A percentile compares a stretch with the other conserved stretches of the same genome.
These are phyloP conservation scores for Ricordea florida DNA, from an alignment of 92 coral and sea anemone species.

Conservation along the genomic window DNA sequence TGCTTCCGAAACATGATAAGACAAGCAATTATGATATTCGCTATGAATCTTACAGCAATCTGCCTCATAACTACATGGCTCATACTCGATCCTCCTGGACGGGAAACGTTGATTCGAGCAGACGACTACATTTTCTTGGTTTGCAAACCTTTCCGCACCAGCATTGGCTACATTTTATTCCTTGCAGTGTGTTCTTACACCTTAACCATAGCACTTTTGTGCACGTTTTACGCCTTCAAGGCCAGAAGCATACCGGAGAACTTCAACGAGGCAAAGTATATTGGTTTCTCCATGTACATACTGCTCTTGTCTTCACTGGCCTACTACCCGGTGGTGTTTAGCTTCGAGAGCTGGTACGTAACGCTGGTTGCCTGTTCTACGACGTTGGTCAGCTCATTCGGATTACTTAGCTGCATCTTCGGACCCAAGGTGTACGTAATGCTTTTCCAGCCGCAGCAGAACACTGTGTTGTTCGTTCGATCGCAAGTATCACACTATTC, in stretches of 20 bases:
- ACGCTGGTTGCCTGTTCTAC: conserved; percentile 63
- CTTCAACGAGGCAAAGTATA: conserved; percentile 74
- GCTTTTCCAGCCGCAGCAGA: conserved; percentile 58
- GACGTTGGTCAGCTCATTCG: conserved; percentile 63
- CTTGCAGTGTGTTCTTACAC: conserved; percentile 39
- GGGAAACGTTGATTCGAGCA: conserved; percentile 28
- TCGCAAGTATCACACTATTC: conserved; percentile 40
- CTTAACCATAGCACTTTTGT: conserved; percentile 45
- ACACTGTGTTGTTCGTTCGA: conserved; percentile 54
- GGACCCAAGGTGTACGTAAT: conserved; percentile 65
- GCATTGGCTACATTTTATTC: conserved; percentile 40
- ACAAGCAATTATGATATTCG: conserved; percentile 2
- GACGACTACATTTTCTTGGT: conserved; percentile 54
- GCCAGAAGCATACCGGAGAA: conserved; percentile 72
- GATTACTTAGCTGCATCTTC: conserved; percentile 65
- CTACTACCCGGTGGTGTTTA: conserved; percentile 63
- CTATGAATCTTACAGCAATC: conserved; percentile 12
- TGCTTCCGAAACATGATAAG: conserved; percentile 13
- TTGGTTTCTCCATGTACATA: conserved; percentile 72
- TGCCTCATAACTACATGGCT: conserved; percentile 47
- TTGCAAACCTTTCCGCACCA: conserved; percentile 44
- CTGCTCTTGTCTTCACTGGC: conserved; percentile 66
- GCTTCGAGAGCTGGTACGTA: conserved; percentile 75
- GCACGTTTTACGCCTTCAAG: conserved; percentile 71
- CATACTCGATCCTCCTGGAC: conserved; percentile 58